Base-by-base conservation (phyloP, 2,888 invertebrate species). In the Cataglyphis rosenhaueri region DNA sequence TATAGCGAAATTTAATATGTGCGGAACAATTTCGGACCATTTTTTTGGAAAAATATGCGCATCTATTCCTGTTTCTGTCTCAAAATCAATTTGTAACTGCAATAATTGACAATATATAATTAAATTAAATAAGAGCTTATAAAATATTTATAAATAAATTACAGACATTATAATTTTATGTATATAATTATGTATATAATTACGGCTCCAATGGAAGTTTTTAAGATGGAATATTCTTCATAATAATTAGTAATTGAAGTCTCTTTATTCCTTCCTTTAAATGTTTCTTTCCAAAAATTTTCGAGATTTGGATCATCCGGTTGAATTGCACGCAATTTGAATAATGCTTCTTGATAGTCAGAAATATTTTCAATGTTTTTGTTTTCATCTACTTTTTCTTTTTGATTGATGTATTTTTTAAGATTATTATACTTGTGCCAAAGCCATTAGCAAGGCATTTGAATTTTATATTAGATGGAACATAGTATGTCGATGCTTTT, bases 401-500 rank as follows among this genome's bases (percentile, higher is more conserved):
- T 4, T 25, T 44, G 0, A 15, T 25, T 25, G 9, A 66, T 5
- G 1, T 8, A 41, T 25, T 25, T 29, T 66, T 25, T 48, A 5
- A 66, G 10, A 29, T 66, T 66, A 25, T 66, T 66, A 15, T 66
- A 66, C 6, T 66, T 66, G 10, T 66, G 29, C 66, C 48, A 66
- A 1, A 66, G 35, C 15, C 48, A 4, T 44, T 44, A 12, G 66
- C 66, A 66, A 44, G 9, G 25, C 44, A 29, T 66, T 41, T 66
- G 5, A 25, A 8, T 66, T 66, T 66, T 8, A 29, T 6, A 10
- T 66, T 66, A 66, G 15, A n/a, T 86, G 68, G 29, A 85, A 89
- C 62, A 64, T 88, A 55, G 57, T 62, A 62, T n/a, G n/a, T 62
- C 0, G 62, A 62, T 35, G n/a, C 9, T 35, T 35, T 62, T 62